These are phyloP conservation scores for Alca torda DNA, from an alignment of 2,797 vertebrate genomes.

Conservation along the genomic window DNA sequence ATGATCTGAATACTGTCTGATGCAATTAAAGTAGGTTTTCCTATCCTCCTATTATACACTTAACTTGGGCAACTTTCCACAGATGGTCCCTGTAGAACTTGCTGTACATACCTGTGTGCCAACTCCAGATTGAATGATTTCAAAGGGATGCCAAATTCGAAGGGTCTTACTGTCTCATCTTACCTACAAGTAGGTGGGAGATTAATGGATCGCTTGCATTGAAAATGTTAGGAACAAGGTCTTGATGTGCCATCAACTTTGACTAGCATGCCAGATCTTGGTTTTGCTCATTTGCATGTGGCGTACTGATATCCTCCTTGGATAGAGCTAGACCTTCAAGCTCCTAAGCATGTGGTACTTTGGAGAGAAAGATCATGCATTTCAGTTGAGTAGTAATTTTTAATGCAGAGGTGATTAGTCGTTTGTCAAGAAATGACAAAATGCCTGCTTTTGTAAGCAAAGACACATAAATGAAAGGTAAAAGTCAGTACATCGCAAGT, in stretches of 20 bases:
- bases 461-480: neutral
- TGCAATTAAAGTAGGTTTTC: neutral
- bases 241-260: neutral
- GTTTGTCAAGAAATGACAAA: neutral
- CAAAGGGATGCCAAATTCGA: neutral
- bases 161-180: neutral
- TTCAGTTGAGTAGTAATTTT: neutral
- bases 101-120: neutral
- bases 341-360: neutral
- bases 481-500: neutral
- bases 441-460: neutral
- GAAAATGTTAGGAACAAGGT: neutral
- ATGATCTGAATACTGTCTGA: too few species aligned
- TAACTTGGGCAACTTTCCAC: fast-evolving
- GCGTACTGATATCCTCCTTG: neutral
- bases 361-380: neutral
- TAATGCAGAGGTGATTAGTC: neutral
- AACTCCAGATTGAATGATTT: neutral
- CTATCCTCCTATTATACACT: neutral
- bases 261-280: neutral
- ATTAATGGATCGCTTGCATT: neutral
- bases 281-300: neutral
- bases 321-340: neutral
- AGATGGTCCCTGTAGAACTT: neutral
- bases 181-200: fast-evolving